Percentiles rank a stretch among this genome's conserved stretches.
phyloP scores from a whole-genome alignment of 2,888 invertebrate genomes.

The Sussaba pulchella region DNA sequence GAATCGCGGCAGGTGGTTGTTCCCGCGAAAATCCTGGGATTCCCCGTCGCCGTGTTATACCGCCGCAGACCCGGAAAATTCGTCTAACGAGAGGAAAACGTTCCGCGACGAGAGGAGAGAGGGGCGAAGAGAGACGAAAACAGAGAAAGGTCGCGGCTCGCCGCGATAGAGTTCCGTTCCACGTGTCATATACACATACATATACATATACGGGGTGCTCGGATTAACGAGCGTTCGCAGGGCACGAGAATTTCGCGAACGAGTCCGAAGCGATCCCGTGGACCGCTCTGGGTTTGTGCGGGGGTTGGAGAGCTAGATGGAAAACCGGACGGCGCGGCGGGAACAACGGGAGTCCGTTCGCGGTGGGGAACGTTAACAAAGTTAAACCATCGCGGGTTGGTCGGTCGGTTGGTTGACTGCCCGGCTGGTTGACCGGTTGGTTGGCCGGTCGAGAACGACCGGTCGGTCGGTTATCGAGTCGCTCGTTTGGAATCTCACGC shows the following conservation, averaged over 20 bases:
- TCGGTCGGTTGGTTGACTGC: conserved; percentile 25
- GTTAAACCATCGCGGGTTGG: conserved; percentile 71
- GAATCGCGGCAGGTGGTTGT: conserved; percentile 75
- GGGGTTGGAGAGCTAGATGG: conserved; percentile 62
- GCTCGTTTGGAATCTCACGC: conserved; percentile 65
- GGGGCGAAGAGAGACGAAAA: too few species aligned
- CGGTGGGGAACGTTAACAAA: conserved; percentile 78
- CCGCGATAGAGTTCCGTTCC: conserved; percentile 57
- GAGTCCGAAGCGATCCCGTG: conserved; percentile 40
- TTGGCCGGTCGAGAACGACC: not conserved
- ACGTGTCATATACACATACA: too few species aligned
- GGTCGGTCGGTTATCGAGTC: conserved; percentile 4
- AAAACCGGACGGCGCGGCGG: conserved; percentile 29
- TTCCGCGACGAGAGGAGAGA: conserved; percentile 4
- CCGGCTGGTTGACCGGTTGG: too few species aligned
- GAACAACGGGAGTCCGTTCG: conserved; percentile 75
- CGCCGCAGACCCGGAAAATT: conserved; percentile 55
- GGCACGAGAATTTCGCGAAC: conserved; percentile 55
- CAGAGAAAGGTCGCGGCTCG: conserved; percentile 54
- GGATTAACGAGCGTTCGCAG: conserved; percentile 60
- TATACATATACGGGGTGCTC: conserved; percentile 49
- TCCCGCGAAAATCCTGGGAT: conserved; percentile 69
- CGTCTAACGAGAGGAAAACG: conserved; percentile 65
- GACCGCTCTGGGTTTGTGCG: too few species aligned
- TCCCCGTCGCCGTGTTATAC: conserved; percentile 50